Base-by-base conservation (phyloP, 2,797 vertebrate species). In the Heterohyrax brucei region DNA sequence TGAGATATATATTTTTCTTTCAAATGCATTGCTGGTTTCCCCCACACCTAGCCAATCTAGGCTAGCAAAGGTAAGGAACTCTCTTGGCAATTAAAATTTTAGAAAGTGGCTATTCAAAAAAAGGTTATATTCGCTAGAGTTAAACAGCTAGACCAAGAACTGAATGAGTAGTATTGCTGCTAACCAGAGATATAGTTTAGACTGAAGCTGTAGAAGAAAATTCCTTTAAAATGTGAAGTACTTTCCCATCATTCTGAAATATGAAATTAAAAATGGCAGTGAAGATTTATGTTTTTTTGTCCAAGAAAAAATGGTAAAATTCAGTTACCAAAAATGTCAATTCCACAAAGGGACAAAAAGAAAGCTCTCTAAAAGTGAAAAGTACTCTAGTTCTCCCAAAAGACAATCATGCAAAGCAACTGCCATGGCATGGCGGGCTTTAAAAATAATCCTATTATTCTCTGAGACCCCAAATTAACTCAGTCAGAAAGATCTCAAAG, bases 41-140 rank as follows among this genome's bases (percentile, higher is more conserved):
- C 12, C 77, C 14, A 93, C 46, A 84, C 28, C 87, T 48, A 89
- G 79, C 44, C 44, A 95, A 89, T 96, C 77, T 70, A 91, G 77
- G 73, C 14, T 85, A 83, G 59, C 33, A 94, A 96, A 94, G 24
- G 90, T 66, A 97, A 97, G 82, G 80, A 96, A 94, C 33, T 94
- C 87, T 89, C 59, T 12, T 68, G 88, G 4, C 92, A 88, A 96
- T 91, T 79, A 93, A 30, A 76, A 86, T 79, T 96, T 87, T 92
- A 28, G 28, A 70, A 95, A 96, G 33, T 82, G 10, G 62, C 56
- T 90, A 59, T 83, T 87, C 89, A 82, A 94, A 97, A 96, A 44
- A 91, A 73, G 22, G 72, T 92, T 87, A 48, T 30, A 80, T 93
- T n/a, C 30, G 90, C 76, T 44, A 46, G 19, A 93, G 46, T 82